Evolutionary conservation across 2,888 invertebrate species (phyloP), one percentile per base, ranked within the genome.

Genomic region (Dyspetes luteomarginatus): DNA sequence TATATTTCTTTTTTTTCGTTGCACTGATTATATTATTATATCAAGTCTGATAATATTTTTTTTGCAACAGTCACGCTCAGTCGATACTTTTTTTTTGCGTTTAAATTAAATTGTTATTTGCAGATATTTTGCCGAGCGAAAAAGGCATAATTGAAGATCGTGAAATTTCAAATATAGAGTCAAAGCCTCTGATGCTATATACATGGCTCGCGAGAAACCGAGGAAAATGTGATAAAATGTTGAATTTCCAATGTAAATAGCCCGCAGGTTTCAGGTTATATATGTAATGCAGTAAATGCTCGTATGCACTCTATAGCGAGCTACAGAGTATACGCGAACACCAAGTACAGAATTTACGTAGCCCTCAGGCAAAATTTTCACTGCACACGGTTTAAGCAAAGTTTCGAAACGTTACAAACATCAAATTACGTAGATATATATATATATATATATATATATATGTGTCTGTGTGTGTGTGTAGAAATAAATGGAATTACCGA

Each of bases 311-410:
- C 12, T 12, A 2, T 15, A 4, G 15, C 30, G 30, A 36, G 15
- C 15, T 65, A 9, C 4, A 3, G 17, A 12, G 30, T 9, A 48
- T 15, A 65, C 17, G 9, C n/a, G n/a, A n/a, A n/a, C n/a, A n/a
- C n/a, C n/a, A 24, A 50, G 48, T 4, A 56, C 24, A 43, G 36
- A 64, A 77, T 71, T 58, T 50, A 30, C 55, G 17, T 28, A 15
- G 26, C 41, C 50, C 58, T 36, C 41, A 9, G 26, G 58, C 64
- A 12, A 48, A 55, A 65, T 74, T 56, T 24, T 9, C 26, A 55
- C 58, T 65, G 26, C 41, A 50, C 26, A 71, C 28, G 58, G 50
- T 48, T 50, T 50, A 12, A 12, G 17, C 28, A 12, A 30, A 52
- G 48, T 55, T 60, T 30, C 15, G 55, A 69, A 62, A 76, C 52